Percentiles rank a stretch among this genome's conserved stretches.
Evolutionary conservation across 1,140 invertebrate genomes (phyloP).

Genomic region (Cryptotermes secundus): DNA sequence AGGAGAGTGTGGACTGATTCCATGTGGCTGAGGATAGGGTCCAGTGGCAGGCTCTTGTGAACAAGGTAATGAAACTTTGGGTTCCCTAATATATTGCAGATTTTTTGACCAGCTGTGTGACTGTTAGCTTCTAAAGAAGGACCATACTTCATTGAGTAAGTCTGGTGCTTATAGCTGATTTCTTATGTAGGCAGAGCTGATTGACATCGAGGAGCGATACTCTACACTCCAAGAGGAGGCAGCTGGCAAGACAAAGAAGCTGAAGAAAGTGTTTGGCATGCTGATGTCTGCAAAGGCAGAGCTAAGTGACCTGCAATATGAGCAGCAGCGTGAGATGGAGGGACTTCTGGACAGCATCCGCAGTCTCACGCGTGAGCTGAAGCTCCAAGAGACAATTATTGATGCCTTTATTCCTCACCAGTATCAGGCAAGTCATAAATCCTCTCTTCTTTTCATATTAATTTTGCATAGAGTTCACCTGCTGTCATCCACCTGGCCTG

Average conservation of each 20-base stretch:
- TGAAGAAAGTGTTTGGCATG: constrained; percentile 83
- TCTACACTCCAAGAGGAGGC: constrained; percentile 92
- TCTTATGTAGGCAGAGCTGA: constrained; percentile 70
- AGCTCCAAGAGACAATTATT: constrained; percentile 60
- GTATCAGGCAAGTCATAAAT: constrained; percentile 58
- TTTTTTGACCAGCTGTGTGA: too few species aligned
- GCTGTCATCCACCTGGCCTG: background rate
- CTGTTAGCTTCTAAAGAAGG: too few species aligned
- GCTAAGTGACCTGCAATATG: constrained; percentile 83
- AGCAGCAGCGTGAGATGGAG: constrained; percentile 96
- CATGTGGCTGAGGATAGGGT: too few species aligned
- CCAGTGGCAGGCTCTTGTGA: too few species aligned
- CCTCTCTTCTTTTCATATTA: background rate
- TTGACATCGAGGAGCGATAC: constrained; percentile 97
- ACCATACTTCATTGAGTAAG: too few species aligned
- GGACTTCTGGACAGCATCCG: constrained; percentile 89
- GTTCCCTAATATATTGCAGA: too few species aligned
- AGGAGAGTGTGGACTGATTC: too few species aligned
- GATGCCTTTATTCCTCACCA: constrained; percentile 90
- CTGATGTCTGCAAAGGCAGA: constrained; percentile 83
- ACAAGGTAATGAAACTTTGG: too few species aligned
- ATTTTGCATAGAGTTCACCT: background rate
- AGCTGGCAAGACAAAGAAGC: constrained; percentile 86
- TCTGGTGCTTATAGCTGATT: too few species aligned
- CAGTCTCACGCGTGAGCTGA: constrained; percentile 86